Base-by-base conservation (phyloP, 2,113 vertebrate genomes). In the Grantiella picta region DNA sequence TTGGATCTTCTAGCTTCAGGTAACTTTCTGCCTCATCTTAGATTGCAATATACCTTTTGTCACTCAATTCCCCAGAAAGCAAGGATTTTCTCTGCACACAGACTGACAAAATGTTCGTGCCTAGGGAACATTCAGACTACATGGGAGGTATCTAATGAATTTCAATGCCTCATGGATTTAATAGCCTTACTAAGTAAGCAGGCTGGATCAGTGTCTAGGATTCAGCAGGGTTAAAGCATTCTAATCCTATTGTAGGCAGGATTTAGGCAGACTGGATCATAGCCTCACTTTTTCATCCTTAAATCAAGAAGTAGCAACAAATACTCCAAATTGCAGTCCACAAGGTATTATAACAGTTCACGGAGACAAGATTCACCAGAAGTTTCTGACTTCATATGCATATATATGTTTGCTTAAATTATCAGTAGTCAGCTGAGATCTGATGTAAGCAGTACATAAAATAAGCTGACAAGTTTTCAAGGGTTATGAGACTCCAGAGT, bases 91-190 rank as follows among this genome's bases (percentile, higher is more conserved):
- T 78, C 50, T 80, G 56, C 68, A 29, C 80, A 75, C n/a, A 82
- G 73, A 49, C 35, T 73, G 82, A 77, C 44, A 80, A 92, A 93
- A 73, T 45, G 52, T 81, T 90, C 66, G 71, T 38, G 59, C 17
- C 82, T 75, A 83, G 71, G 80, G 72, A 94, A 73, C 47, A 63
- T 50, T 80, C 54, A 66, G 50, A 47, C 76, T 66, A 63, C 71
- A 77, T 16, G 64, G 38, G 75, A 93, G 59, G 68, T 21, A 89
- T 29, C n/a, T 93, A 94, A 94, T 88, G 88, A 92, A 90, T 96
- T 96, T 88, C 92, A 89, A 23, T 64, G 59, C 54, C 82, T 86
- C 42, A 47, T 90, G 86, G 76, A 70, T 90, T 96, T 95, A 92
- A 93, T 45, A 93, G 71, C 24, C 76, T 93, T 95, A 93, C 36